Evolutionary conservation across 2,797 vertebrate genomes (phyloP), one percentile per base, ranked within the genome.

Genomic region (Aphelocoma californica): DNA sequence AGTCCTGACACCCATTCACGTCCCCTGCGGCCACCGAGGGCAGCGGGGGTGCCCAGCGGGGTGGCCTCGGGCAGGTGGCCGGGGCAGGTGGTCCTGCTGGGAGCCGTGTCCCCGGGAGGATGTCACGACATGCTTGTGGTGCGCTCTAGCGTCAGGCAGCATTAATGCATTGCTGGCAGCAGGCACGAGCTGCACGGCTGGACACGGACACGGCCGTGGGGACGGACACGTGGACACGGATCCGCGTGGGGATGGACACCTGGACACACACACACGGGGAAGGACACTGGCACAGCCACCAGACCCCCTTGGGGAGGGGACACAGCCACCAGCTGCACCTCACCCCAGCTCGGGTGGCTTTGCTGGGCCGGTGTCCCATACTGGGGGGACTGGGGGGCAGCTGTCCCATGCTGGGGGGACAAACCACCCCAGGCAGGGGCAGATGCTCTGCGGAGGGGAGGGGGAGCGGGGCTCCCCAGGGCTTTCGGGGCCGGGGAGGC

Each of bases 81-180:
- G 5, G 66, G 83, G 57, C 84, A 90, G 85, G 92, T 93, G 94
- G 72, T 72, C 67, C 57, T 17, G 67, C 18, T 2, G 95, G 88
- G 60, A 77, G 92, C 53, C 25, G 17, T 7, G 81, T 77, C 80
- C 40, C 66, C 44, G 8, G 57, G 42, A 78, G 93, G 61, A 31
- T 29, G 70, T 64, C 94, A 83, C 48, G 8, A 44, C 80, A 93
- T 94, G 92, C 88, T 17, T 66, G 32, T 91, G 95, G 96, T 53
- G 94, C 97, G 92, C 97, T 95, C 98, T 97, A 93, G 95, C 86
- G 97, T 40, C 92, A 72, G 67, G 21, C 34, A 16, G 82, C 90
- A 92, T 88, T 95, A 95, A 85, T 95, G 96, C 96, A 95, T 7
- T 7, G 12, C 73, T 47, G 23, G 64, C 75, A 18, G 60, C 80